phyloP scores from a whole-genome alignment of 2,797 vertebrate species.

The Tragelaphus oryx region DNA sequence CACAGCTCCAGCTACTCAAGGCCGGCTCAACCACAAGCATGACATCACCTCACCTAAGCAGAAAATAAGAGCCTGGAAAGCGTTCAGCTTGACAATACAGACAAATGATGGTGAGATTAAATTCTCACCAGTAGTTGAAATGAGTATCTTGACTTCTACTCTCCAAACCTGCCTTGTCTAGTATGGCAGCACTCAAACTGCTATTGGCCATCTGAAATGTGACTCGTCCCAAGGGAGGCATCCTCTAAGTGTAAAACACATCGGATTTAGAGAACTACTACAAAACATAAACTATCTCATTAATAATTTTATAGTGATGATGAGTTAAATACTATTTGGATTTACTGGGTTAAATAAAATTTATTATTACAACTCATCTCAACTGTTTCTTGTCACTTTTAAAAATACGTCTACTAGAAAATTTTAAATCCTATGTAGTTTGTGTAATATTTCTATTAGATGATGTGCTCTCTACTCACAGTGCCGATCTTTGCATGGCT shows the following conservation, averaged over 20 bases:
- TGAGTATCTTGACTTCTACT: not conserved
- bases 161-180: not conserved
- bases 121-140: not conserved
- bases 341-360: not conserved
- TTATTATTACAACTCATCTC: not conserved
- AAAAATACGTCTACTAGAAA: not conserved
- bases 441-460: not conserved
- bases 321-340: not conserved
- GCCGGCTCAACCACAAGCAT: not conserved
- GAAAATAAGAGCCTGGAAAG: not conserved
- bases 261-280: not conserved
- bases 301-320: not conserved
- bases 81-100: not conserved
- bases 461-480: not conserved
- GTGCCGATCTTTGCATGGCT: not conserved
- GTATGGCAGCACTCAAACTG: accelerated
- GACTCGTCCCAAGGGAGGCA: not conserved
- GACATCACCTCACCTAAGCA: not conserved
- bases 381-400: not conserved
- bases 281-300: not conserved
- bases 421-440: not conserved
- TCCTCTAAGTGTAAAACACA: not conserved
- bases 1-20: not conserved
- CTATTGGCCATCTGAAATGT: not conserved
- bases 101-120: not conserved